Evolutionary conservation across 1,140 invertebrate species (phyloP).

Genomic region (Ostrea edulis): DNA sequence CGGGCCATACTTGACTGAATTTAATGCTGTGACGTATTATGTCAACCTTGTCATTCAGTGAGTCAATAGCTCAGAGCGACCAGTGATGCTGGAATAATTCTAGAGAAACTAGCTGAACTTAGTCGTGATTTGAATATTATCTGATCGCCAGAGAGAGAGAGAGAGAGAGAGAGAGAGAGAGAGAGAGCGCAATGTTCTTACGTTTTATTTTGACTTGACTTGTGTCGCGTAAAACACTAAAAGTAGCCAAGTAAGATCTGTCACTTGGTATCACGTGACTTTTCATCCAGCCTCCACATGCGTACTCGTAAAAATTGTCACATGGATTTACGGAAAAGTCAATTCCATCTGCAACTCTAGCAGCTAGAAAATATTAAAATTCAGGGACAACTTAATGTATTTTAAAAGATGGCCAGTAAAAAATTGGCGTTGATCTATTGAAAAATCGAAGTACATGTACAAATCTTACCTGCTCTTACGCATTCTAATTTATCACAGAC

Average conservation of each 20-base stretch:
- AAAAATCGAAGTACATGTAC: not conserved
- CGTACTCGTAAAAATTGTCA: conserved; percentile 94
- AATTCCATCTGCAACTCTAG: conserved; percentile 67
- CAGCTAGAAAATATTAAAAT: conserved; percentile 24
- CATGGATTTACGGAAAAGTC: conserved; percentile 87
- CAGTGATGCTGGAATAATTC: no score
- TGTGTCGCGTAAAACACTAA: conserved; percentile 49
- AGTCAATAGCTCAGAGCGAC: no score
- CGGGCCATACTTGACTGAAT: no score
- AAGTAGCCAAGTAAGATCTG: conserved; percentile 42
- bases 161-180: no score
- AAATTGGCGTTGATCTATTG: no score
- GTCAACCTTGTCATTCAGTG: no score
- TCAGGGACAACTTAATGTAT: not conserved
- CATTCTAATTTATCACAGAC: conserved; percentile 29
- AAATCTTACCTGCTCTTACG: conserved; percentile 8
- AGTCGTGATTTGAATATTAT: no score
- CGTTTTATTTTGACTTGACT: conserved; percentile 47
- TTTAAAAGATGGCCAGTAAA: not conserved
- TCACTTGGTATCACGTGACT: conserved; percentile 50
- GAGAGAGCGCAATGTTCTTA: not conserved
- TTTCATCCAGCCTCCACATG: conserved; percentile 83
- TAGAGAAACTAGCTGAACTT: no score
- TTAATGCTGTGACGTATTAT: no score
- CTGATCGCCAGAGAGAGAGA: no score